Evolutionary conservation across 2,888 invertebrate species (phyloP), one percentile per base, ranked within the genome.

Genomic region (Coremacera marginata): DNA sequence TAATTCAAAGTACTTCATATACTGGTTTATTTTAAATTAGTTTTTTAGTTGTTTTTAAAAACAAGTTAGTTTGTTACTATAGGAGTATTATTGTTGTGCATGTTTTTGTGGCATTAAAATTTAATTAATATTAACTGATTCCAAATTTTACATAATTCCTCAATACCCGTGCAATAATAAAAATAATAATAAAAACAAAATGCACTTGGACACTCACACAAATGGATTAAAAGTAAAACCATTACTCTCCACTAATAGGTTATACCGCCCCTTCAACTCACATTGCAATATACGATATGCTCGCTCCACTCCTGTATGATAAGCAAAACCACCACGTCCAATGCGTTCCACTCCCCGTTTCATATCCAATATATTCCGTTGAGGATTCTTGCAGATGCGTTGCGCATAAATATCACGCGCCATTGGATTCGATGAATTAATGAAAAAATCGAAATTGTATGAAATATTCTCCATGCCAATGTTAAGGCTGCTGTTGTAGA

Each of bases 391-490:
- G 74, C 85, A 86, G 37, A 89, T 86, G 34, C 85, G 86, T 52
- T 85, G 71, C 5, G 57, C 82, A 70, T 84, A 88, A 14, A 87
- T 81, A 70, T 84, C 83, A 9, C 73, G 80, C 5, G 83, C 85
- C 62, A 87, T 63, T 68, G 82, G 84, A 74, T 84, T 83, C 19
- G 79, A 82, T 3, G 82, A 83, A 63, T 84, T 85, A 57, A 75
- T 81, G 68, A 88, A 88, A 3, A 86, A n/a, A 0, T 81, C 84
- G 81, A 81, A 84, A 79, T 86, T 87, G 76, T 88, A 88, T 14
- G 83, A 70, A 16, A 88, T 81, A 75, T 88, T 81, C 79, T 89
- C 88, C 84, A 89, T 87, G 77, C 88, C 88, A n/a, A 89, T 79
- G 44, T 83, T 85, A 73, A 88, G 76, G 63, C 78, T 83, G 76